Evolutionary conservation across 2,113 vertebrate species (phyloP).

Genomic region (Phainopepla nitens): DNA sequence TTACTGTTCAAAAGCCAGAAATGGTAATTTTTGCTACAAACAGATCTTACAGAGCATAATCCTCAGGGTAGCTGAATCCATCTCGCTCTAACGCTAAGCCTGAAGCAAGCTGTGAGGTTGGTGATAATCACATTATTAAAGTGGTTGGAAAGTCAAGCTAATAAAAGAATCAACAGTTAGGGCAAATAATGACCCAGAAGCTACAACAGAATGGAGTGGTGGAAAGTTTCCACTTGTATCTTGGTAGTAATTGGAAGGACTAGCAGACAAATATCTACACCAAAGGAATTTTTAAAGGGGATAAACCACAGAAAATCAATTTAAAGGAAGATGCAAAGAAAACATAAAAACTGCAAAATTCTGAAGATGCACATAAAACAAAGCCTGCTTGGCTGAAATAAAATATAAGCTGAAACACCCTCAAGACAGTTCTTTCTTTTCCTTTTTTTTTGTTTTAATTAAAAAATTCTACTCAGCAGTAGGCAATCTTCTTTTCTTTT

Average conservation of each 20-base stretch:
- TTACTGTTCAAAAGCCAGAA: constrained; percentile 10
- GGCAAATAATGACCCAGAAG: background rate
- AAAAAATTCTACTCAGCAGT: background rate
- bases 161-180: constrained; percentile 3
- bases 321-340: background rate
- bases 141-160: background rate
- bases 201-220: background rate
- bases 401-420: background rate
- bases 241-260: background rate
- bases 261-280: background rate
- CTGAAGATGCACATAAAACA: background rate
- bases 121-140: background rate
- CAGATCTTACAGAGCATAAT: background rate
- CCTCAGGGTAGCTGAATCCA: background rate
- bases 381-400: background rate
- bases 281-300: background rate
- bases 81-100: background rate
- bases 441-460: background rate
- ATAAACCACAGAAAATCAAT: background rate
- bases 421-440: background rate
- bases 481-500: background rate
- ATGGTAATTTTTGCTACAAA: constrained; percentile 35
- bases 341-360: background rate
- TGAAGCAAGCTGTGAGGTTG: background rate
- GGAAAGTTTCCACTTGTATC: background rate